Evolutionary conservation across 2,888 invertebrate species (phyloP).

Genomic region (Cephus pulcher): DNA sequence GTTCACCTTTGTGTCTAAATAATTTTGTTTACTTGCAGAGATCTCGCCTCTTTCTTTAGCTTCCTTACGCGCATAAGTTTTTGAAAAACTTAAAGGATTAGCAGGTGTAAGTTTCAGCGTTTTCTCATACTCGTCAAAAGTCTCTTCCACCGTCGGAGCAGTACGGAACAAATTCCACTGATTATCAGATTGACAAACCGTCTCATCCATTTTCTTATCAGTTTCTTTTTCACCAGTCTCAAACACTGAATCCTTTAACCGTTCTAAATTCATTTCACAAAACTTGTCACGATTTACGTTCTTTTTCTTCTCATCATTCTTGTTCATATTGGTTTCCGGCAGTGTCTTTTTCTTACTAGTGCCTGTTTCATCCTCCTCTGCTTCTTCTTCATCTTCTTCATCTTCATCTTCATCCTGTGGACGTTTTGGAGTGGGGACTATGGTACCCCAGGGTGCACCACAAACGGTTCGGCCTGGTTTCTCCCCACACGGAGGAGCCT

Average conservation of each 20-base stretch:
- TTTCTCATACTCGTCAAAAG: conserved; percentile 34
- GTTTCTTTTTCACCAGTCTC: neutral
- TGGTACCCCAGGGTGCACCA: conserved; percentile 38
- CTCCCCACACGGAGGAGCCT: conserved; percentile 46
- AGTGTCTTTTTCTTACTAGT: conserved; percentile 15
- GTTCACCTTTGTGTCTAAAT: neutral
- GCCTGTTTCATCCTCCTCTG: conserved; percentile 24
- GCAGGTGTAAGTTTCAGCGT: conserved; percentile 30
- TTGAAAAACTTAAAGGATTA: neutral
- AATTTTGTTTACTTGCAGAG: neutral
- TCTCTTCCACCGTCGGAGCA: conserved; percentile 29
- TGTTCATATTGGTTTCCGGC: conserved; percentile 5
- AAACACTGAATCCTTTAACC: conserved; percentile 22
- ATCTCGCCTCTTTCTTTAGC: neutral
- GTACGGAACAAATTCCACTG: conserved; percentile 37
- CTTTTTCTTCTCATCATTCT: neutral
- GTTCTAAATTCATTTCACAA: conserved; percentile 1
- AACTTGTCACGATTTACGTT: neutral
- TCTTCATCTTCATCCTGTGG: conserved; percentile 32
- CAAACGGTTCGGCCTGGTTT: conserved; percentile 45
- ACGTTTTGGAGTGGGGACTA: conserved; percentile 29
- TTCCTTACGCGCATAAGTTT: neutral
- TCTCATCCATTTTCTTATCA: conserved; percentile 7
- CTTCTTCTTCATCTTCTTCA: conserved; percentile 27
- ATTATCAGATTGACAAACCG: conserved; percentile 27